Evolutionary conservation across 2,113 vertebrate genomes (phyloP).

Genomic region (Trematocara unimaculatum): DNA sequence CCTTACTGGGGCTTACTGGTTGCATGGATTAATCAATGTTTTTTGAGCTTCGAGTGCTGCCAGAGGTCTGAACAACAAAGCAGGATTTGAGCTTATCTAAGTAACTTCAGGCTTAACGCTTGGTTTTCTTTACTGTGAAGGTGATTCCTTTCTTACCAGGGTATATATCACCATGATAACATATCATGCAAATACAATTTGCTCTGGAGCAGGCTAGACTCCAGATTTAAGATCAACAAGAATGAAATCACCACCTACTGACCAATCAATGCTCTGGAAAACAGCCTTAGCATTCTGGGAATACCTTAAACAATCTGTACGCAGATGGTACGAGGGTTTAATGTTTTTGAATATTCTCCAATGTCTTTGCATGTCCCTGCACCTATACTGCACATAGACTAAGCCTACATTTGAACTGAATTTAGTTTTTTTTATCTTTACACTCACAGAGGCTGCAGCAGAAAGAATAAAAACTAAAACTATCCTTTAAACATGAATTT

Average conservation of each 20-base stretch:
- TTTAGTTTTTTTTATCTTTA: not conserved
- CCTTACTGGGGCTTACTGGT: not conserved
- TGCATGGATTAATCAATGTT: conserved; percentile 12
- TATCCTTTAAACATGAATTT: not conserved
- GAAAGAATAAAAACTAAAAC: not conserved
- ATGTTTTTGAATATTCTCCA: not conserved
- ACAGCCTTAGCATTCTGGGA: not conserved
- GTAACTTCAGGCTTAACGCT: not conserved
- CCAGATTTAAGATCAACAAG: not conserved
- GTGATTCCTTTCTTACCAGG: not conserved
- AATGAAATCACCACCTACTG: not conserved
- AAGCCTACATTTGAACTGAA: not conserved
- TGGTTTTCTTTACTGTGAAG: not conserved
- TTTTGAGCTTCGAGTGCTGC: not conserved
- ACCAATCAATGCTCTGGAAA: not conserved
- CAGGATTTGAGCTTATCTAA: not conserved
- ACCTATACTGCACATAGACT: not conserved
- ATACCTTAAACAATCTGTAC: not conserved
- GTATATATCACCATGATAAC: not conserved
- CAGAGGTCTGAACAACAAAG: not conserved
- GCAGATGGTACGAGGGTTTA: not conserved
- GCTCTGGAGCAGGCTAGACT: not conserved
- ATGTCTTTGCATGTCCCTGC: not conserved
- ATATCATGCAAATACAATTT: not conserved
- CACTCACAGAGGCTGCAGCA: not conserved